Evolutionary conservation across 92 coral and sea anemone genomes (phyloP).

Genomic region (Plumapathes pennacea): DNA sequence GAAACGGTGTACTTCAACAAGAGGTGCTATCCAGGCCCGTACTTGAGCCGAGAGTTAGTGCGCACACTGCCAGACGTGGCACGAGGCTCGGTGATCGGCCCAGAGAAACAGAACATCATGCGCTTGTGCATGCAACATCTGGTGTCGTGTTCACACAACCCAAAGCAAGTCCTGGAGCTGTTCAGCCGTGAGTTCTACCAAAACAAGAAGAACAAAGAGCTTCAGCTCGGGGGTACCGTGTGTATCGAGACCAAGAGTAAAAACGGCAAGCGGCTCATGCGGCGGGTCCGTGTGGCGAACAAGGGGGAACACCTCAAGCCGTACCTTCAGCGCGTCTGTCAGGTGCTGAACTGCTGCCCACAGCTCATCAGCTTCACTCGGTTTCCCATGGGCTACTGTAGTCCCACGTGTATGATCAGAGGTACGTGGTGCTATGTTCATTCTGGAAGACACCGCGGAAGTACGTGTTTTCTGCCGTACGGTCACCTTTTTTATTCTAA

Average conservation of each 20-base stretch:
- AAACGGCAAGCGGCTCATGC: slow-evolving; percentile 95
- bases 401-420: slow-evolving; percentile 64
- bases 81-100: slow-evolving; percentile 92
- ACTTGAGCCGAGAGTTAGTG: slow-evolving; percentile 83
- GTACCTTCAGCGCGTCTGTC: slow-evolving; percentile 89
- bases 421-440: slow-evolving; percentile 51
- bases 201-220: slow-evolving; percentile 93
- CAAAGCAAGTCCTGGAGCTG: slow-evolving; percentile 92
- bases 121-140: slow-evolving; percentile 93
- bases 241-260: slow-evolving; percentile 98
- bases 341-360: slow-evolving; percentile 88
- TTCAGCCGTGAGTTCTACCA: slow-evolving; percentile 98
- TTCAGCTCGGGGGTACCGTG: slow-evolving; percentile 95
- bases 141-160: slow-evolving; percentile 84
- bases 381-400: slow-evolving; percentile 80
- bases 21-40: slow-evolving; percentile 89
- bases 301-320: slow-evolving; percentile 89
- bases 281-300: slow-evolving; percentile 90
- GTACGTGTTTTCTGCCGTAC: too few relatives aligned
- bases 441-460: too few relatives aligned
- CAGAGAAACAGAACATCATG: slow-evolving; percentile 97
- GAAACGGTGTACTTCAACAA: slow-evolving; percentile 86
- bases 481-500: neutral
- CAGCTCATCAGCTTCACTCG: slow-evolving; percentile 81
- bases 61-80: slow-evolving; percentile 88